phyloP scores from a whole-genome alignment of 2,888 invertebrate species.

The Tribolium freemani region DNA sequence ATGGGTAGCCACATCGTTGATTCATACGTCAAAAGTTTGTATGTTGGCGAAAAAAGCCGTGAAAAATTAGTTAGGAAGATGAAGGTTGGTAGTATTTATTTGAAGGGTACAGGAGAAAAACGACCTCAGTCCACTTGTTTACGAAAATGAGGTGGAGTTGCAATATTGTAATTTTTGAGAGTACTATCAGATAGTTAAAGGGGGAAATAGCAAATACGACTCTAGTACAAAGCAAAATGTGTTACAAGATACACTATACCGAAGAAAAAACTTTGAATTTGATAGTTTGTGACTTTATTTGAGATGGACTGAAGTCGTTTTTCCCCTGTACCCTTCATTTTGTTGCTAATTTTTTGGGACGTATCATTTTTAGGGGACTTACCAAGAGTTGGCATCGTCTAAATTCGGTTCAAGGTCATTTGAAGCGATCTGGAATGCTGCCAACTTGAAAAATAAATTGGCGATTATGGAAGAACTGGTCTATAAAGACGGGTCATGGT shows the following conservation, averaged over 20 bases:
- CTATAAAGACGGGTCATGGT: slow-evolving; percentile 76
- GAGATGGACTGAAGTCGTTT: too few relatives aligned
- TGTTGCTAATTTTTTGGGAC: slow-evolving; percentile 4
- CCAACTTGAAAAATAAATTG: slow-evolving; percentile 73
- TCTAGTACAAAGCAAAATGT: too few relatives aligned
- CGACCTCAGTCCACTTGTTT: too few relatives aligned
- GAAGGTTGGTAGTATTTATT: slow-evolving; percentile 67
- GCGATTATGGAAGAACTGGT: slow-evolving; percentile 80
- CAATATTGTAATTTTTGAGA: too few relatives aligned
- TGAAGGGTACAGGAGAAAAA: too few relatives aligned
- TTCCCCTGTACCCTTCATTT: too few relatives aligned
- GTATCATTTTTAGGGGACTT: slow-evolving; percentile 71
- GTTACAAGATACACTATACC: too few relatives aligned
- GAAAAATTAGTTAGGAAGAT: slow-evolving; percentile 79
- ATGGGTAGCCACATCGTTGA: slow-evolving; percentile 88
- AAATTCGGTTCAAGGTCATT: slow-evolving; percentile 84
- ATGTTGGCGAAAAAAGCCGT: slow-evolving; percentile 85
- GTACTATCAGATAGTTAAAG: too few relatives aligned
- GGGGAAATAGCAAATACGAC: too few relatives aligned
- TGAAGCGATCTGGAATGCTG: slow-evolving; percentile 79
- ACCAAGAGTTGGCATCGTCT: slow-evolving; percentile 77
- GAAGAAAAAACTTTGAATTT: too few relatives aligned
- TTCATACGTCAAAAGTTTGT: slow-evolving; percentile 79
- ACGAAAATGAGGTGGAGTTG: too few relatives aligned
- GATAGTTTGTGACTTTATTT: too few relatives aligned